Base-by-base conservation (phyloP, 53 echinoderm and acorn worm species). In the Hippasteria phrygiana region DNA sequence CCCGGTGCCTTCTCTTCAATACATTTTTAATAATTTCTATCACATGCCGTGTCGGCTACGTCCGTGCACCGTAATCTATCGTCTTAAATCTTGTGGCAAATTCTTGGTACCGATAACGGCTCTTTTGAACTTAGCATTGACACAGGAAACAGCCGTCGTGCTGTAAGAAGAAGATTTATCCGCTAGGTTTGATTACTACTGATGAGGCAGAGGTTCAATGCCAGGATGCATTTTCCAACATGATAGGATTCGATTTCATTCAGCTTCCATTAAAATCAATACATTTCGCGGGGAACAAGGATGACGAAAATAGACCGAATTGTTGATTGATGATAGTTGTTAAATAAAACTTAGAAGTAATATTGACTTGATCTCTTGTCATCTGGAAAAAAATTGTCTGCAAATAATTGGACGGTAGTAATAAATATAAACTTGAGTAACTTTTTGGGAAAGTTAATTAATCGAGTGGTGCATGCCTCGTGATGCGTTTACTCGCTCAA, bases 191-290 rank as follows among this genome's bases (percentile, higher is more conserved):
- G 62, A 62, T 78, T 78, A 78, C 78, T 18, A 14, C 35, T 1
- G 33, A 63, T 66, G 82, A 29, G 82, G 45, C 41, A 43, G 82
- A 66, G 82, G 82, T 66, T 82, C 66, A 82, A 45, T 11, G 40
- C 62, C 77, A 80, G 43, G 82, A 82, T 64, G 28, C 47, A 33
- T 82, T 82, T 66, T 46, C 39, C 82, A 82, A 37, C 43, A 33
- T 28, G 45, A 80, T 27, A 64, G 62, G 82, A 67, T 82, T 82
- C 65, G 45, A 66, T 82, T 82, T 66, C 64, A 82, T 79, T 78
- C 39, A 79, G 76, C 48, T 76, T 50, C 50, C 76, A 14, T 14
- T 20, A 62, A 28, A 82, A 82, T 82, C 64, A 82, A 82, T 82
- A 82, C 41, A 64, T 82, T 82, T 82, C 82, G 66, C 66, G 51